These are phyloP conservation scores for Platycnemis pennipes DNA, from an alignment of 2,888 invertebrate species.

Conservation along the genomic window DNA sequence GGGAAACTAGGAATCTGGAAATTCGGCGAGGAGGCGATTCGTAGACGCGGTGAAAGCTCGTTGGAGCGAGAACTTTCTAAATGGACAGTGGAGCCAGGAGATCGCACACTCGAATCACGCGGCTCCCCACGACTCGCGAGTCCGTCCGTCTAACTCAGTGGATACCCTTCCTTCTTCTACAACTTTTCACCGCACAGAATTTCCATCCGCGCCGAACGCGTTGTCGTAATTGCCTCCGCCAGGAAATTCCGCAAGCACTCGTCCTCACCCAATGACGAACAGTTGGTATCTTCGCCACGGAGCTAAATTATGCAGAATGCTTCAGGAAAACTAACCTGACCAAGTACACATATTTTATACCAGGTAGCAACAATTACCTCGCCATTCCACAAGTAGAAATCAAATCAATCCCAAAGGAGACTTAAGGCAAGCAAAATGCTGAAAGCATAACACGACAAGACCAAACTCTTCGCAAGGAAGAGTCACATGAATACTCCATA, in stretches of 20 bases:
- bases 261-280: too few relatives aligned
- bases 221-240: not conserved
- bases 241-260: not conserved
- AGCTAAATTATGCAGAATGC: too few relatives aligned
- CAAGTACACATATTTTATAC: too few relatives aligned
- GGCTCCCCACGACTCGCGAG: not conserved
- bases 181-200: not conserved
- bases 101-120: not conserved
- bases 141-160: not conserved
- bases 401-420: too few relatives aligned
- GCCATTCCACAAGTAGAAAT: too few relatives aligned
- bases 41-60: not conserved
- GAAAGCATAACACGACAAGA: too few relatives aligned
- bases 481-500: too few relatives aligned
- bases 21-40: not conserved
- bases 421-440: too few relatives aligned
- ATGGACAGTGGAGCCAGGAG: not conserved
- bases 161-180: not conserved
- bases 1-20: not conserved
- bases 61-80: slow-evolving; percentile 3
- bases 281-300: too few relatives aligned
- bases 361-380: too few relatives aligned
- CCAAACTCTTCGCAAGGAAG: too few relatives aligned
- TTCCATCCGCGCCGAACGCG: not conserved
- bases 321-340: too few relatives aligned